Percentiles rank a stretch among this genome's conserved stretches.
These are phyloP conservation scores for Coreoperca whiteheadi DNA, from an alignment of 2,113 vertebrate genomes.

Conservation along the genomic window DNA sequence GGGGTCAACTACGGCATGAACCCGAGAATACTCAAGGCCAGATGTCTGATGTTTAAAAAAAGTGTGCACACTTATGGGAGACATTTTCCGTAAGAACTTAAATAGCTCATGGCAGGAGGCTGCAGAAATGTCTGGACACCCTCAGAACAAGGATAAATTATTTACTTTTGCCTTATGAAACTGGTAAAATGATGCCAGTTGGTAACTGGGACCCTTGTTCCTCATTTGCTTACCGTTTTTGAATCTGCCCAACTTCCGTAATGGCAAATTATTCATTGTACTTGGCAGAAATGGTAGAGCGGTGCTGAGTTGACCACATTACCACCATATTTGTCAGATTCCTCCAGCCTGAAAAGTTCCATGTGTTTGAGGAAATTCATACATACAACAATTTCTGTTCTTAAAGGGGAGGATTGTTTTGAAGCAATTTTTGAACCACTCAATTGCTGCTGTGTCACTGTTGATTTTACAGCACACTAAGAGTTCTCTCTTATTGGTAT, in stretches of 20 bases:
- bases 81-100: slow-evolving; percentile 39
- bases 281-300: slow-evolving; percentile 35
- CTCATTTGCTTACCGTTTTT: not conserved
- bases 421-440: not conserved
- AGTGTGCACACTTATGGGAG: slow-evolving; percentile 37
- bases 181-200: slow-evolving; percentile 11
- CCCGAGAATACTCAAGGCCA: slow-evolving; percentile 47
- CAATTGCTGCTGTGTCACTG: slow-evolving; percentile 38
- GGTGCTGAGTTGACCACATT: slow-evolving; percentile 50
- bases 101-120: slow-evolving; percentile 28
- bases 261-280: slow-evolving; percentile 49
- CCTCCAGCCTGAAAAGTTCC: slow-evolving; percentile 41
- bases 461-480: slow-evolving; percentile 36
- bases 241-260: slow-evolving; percentile 18
- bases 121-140: slow-evolving; percentile 29
- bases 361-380: slow-evolving; percentile 26
- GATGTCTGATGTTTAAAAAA: no score
- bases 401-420: slow-evolving; percentile 21
- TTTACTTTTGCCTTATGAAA: slow-evolving; percentile 30
- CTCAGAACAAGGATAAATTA: slow-evolving; percentile 17
- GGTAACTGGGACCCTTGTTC: slow-evolving; percentile 9
- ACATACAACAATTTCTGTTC: slow-evolving; percentile 6
- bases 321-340: slow-evolving; percentile 48
- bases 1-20: slow-evolving; percentile 55
- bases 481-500: slow-evolving; percentile 30